phyloP scores from a whole-genome alignment of 2,797 vertebrate genomes.

The Sebastes glaucus region DNA sequence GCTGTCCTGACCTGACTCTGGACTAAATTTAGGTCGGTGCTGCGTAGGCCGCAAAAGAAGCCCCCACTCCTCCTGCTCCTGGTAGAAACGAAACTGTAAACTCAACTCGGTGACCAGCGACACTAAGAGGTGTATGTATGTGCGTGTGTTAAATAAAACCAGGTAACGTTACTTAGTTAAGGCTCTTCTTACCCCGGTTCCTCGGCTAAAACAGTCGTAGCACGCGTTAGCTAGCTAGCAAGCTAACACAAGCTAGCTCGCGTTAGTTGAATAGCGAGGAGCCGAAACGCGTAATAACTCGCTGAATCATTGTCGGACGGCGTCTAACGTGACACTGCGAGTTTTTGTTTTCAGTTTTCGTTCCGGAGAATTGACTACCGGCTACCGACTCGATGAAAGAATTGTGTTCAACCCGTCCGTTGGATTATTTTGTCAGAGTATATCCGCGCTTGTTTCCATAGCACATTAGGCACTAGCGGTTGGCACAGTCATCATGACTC shows the following conservation, averaged over 20 bases:
- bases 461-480: constrained; percentile 59
- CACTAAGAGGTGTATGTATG: background rate
- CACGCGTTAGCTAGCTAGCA: constrained; percentile 79
- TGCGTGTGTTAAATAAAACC: constrained; percentile 35
- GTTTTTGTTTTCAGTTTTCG: constrained; percentile 65
- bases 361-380: constrained; percentile 30
- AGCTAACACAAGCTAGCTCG: constrained; percentile 65
- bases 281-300: constrained; percentile 81
- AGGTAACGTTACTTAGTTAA: constrained; percentile 2
- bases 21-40: constrained; percentile 81
- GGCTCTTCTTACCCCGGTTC: constrained; percentile 42
- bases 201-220: constrained; percentile 50
- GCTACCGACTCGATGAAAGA: constrained; percentile 14
- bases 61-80: constrained; percentile 50
- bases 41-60: constrained; percentile 75
- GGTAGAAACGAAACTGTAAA: constrained; percentile 36
- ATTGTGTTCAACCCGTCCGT: constrained; percentile 24
- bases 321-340: constrained; percentile 78
- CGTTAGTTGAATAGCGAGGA: constrained; percentile 59
- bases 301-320: constrained; percentile 85
- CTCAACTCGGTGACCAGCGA: background rate
- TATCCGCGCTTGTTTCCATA: constrained; percentile 70
- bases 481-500: constrained; percentile 75
- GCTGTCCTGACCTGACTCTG: constrained; percentile 58
- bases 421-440: constrained; percentile 42